A percentile compares a stretch with the other conserved stretches of the same genome.
phyloP scores from a whole-genome alignment of 2,797 vertebrate species.

The Luscinia megarhynchos region DNA sequence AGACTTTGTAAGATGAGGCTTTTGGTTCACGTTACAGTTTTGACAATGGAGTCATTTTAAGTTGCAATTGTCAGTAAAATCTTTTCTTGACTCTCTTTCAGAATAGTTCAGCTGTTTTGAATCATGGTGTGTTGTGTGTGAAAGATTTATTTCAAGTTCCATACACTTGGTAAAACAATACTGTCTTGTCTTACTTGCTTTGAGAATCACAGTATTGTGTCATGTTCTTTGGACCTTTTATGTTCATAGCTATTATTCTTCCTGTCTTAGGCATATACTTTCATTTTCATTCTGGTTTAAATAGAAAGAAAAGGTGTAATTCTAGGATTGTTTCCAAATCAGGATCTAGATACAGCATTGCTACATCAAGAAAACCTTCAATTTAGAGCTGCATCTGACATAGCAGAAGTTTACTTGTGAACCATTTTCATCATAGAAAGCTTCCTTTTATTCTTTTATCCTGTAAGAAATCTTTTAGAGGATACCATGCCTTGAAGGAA shows the following conservation, averaged over 20 bases:
- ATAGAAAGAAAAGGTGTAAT: background rate
- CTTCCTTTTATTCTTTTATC: background rate
- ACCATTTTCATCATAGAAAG: background rate
- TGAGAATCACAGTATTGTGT: background rate
- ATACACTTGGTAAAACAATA: background rate
- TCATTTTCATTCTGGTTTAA: background rate
- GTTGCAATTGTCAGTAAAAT: background rate
- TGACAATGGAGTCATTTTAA: background rate
- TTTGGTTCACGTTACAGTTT: background rate
- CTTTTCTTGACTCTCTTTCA: background rate
- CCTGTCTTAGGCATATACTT: background rate
- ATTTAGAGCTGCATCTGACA: background rate
- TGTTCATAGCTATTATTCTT: background rate
- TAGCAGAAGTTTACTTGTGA: background rate
- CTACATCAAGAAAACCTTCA: background rate
- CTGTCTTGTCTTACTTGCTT: background rate
- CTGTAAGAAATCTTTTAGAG: background rate
- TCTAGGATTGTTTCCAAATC: background rate
- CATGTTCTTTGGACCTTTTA: background rate
- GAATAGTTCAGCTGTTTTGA: conserved; percentile 21
- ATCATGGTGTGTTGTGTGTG: background rate
- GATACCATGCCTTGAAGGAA: background rate
- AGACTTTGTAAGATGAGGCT: background rate
- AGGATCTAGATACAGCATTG: background rate
- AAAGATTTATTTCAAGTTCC: background rate